Conservation (phyloP, 1,140 invertebrate genomes). For the Cataglyphis hispanica region DNA sequence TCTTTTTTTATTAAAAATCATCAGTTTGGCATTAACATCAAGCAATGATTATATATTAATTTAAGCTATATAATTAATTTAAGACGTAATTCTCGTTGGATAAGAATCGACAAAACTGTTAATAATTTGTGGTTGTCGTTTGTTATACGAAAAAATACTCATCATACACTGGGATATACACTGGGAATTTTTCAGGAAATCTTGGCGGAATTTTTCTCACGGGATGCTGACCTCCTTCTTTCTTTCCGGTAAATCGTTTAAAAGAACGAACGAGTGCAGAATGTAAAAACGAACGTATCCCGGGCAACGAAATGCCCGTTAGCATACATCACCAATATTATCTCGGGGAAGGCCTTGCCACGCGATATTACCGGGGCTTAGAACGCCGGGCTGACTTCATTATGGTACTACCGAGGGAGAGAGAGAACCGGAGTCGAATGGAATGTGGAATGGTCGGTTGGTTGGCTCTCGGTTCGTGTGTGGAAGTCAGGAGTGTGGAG, state of each 20-base stretch:
- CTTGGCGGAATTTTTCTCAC: slow-evolving; percentile 73
- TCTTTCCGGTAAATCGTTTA: slow-evolving; percentile 81
- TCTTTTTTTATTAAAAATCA: neutral
- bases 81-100: neutral
- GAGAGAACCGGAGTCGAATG: slow-evolving; percentile 79
- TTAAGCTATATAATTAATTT: neutral
- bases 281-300: slow-evolving; percentile 73
- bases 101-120: neutral
- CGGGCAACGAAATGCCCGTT: slow-evolving; percentile 81
- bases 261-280: slow-evolving; percentile 75
- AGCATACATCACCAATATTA: slow-evolving; percentile 86
- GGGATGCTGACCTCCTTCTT: slow-evolving; percentile 51
- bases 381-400: slow-evolving; percentile 84
- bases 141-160: slow-evolving; percentile 55
- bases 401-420: slow-evolving; percentile 78
- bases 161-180: slow-evolving; percentile 62
- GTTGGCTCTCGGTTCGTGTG: neutral
- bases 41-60: neutral
- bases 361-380: slow-evolving; percentile 84
- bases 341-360: slow-evolving; percentile 79
- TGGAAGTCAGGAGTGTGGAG: slow-evolving; percentile 37
- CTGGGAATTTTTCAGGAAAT: slow-evolving; percentile 74
- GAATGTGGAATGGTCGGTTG: slow-evolving; percentile 84
- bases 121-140: slow-evolving; percentile 7
- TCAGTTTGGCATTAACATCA: neutral